A percentile compares a stretch with the other conserved stretches of the same genome.
These are phyloP conservation scores for Diabrotica undecimpunctata DNA, from an alignment of 1,140 invertebrate genomes.

Conservation along the genomic window DNA sequence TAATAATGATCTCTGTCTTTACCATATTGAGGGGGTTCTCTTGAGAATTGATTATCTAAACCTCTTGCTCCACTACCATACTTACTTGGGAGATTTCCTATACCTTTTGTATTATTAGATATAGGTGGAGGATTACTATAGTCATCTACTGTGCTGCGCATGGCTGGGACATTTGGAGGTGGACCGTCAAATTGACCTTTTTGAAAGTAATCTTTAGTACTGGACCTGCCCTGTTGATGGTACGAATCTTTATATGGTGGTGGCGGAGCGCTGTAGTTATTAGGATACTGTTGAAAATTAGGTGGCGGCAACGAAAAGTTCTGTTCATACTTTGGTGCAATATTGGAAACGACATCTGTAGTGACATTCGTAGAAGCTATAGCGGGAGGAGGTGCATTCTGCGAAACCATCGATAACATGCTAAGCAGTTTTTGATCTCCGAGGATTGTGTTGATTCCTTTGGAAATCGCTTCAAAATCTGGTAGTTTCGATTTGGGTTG, in stretches of 20 bases:
- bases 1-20: constrained; percentile 12
- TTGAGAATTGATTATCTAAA: constrained; percentile 10
- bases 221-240: background rate
- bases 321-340: constrained; percentile 5
- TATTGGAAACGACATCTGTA: constrained; percentile 4
- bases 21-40: background rate
- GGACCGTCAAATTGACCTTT: background rate
- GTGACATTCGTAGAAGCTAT: constrained; percentile 1
- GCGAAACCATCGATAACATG: constrained; percentile 54
- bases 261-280: constrained; percentile 10
- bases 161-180: too few relatives aligned
- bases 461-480: constrained; percentile 56
- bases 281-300: background rate
- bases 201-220: constrained; percentile 16
- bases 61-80: background rate
- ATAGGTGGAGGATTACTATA: too few relatives aligned
- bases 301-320: constrained; percentile 10
- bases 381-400: constrained; percentile 33
- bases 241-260: background rate
- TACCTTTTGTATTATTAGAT: constrained; percentile 7
- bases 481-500: constrained; percentile 39
- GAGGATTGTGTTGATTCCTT: constrained; percentile 57
- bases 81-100: background rate
- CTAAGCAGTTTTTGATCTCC: constrained; percentile 58
- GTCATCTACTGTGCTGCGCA: too few relatives aligned